Percentiles rank a stretch among this genome's conserved stretches.
Conservation (phyloP, 2,888 invertebrate species). For the Scotopteryx bipunctaria region DNA sequence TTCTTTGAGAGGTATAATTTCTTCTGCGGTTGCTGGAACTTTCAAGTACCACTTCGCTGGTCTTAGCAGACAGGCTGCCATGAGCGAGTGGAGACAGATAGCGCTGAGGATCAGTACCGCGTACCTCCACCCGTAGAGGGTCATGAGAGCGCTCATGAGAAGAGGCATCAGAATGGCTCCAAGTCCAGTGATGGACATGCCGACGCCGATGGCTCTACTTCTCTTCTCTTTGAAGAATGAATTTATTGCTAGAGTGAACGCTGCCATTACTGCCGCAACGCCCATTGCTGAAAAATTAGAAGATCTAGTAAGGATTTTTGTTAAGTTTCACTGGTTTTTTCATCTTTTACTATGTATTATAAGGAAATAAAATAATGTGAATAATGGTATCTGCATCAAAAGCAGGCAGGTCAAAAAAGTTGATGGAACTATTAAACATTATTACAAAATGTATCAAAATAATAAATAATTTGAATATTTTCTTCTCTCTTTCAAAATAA, state of each 20-base stretch:
- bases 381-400: too few species aligned
- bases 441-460: too few species aligned
- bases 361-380: too few species aligned
- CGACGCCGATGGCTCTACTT: slow-evolving; percentile 84
- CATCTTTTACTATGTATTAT: too few species aligned
- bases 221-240: slow-evolving; percentile 85
- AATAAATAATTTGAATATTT: too few species aligned
- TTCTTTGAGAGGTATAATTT: slow-evolving; percentile 64
- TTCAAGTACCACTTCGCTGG: slow-evolving; percentile 87
- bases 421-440: too few species aligned
- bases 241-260: slow-evolving; percentile 85
- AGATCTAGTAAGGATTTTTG: background rate
- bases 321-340: too few species aligned
- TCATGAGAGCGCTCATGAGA: slow-evolving; percentile 81
- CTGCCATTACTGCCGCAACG: slow-evolving; percentile 82
- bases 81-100: slow-evolving; percentile 84
- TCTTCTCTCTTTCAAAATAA: too few species aligned
- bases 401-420: too few species aligned
- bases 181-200: slow-evolving; percentile 86
- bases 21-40: slow-evolving; percentile 56
- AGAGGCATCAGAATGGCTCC: slow-evolving; percentile 87
- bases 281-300: slow-evolving; percentile 83
- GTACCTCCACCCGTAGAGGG: slow-evolving; percentile 82
- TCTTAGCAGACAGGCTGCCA: slow-evolving; percentile 84
- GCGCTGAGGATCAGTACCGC: slow-evolving; percentile 85